A percentile compares a stretch with the other conserved stretches of the same genome.
phyloP scores from a whole-genome alignment of 92 coral and sea anemone species.

The Actinernus sp. region DNA sequence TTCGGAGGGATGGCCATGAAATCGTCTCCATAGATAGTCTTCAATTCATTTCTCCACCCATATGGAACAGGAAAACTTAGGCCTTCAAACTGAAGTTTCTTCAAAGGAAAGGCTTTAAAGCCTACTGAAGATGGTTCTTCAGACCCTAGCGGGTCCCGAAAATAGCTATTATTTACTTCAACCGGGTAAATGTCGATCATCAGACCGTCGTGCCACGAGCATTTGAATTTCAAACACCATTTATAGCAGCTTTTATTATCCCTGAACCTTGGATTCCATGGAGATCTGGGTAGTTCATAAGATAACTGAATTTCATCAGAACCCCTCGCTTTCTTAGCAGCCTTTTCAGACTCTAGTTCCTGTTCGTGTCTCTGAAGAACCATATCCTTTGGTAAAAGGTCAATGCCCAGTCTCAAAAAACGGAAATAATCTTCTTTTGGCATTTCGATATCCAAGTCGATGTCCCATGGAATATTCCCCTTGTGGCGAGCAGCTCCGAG shows the following conservation, averaged over 20 bases:
- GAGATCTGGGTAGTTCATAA: conserved; percentile 26
- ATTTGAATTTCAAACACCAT: conserved; percentile 37
- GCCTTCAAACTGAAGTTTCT: conserved; percentile 66
- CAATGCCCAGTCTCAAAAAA: conserved; percentile 36
- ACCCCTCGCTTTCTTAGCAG: conserved; percentile 10
- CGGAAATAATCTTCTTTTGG: conserved; percentile 64
- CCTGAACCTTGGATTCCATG: conserved; percentile 60
- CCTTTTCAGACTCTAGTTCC: conserved; percentile 47
- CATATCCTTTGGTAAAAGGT: conserved; percentile 46
- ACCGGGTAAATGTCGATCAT: conserved; percentile 61
- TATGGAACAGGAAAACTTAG: conserved; percentile 59
- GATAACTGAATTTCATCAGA: neutral
- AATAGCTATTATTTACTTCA: neutral
- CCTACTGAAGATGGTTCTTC: neutral
- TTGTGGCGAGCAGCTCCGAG: conserved; percentile 80
- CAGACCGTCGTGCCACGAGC: conserved; percentile 71
- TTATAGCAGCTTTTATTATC: conserved; percentile 68
- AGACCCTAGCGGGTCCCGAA: neutral
- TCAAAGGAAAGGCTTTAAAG: conserved; percentile 60
- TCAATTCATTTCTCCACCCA: conserved; percentile 50
- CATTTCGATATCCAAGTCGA: conserved; percentile 59
- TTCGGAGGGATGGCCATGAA: conserved; percentile 58
- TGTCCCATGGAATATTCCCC: conserved; percentile 85
- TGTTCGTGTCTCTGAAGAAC: conserved; percentile 48
- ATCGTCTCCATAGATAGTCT: conserved; percentile 25